Percentiles rank a stretch among this genome's conserved stretches.
Evolutionary conservation across 2,113 vertebrate species (phyloP).

Genomic region (Mustela nigripes): DNA sequence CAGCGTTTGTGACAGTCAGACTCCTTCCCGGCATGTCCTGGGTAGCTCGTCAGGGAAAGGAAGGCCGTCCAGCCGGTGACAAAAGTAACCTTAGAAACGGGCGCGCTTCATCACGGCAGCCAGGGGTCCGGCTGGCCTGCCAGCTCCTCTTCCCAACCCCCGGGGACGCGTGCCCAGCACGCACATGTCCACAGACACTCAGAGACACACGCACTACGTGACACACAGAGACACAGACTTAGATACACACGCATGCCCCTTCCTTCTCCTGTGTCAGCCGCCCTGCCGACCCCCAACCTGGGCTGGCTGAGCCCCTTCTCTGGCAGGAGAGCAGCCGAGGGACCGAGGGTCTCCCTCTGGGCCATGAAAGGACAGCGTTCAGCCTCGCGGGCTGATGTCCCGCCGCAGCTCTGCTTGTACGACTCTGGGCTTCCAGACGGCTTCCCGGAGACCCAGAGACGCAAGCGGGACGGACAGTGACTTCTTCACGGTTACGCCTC

Average conservation of each 20-base stretch:
- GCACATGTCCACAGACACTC: fast-evolving
- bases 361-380: not conserved
- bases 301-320: fast-evolving
- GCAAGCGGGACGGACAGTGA: not conserved
- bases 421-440: too few relatives aligned
- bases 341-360: not conserved
- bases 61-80: not conserved
- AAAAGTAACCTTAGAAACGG: not conserved
- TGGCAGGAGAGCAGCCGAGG: fast-evolving
- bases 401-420: fast-evolving
- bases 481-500: fast-evolving
- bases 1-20: not conserved
- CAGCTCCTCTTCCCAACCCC: not conserved
- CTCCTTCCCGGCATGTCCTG: not conserved
- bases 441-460: not conserved
- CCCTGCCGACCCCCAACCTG: not conserved
- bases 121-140: fast-evolving
- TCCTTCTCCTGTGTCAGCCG: not conserved
- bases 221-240: not conserved
- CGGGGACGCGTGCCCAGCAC: not conserved
- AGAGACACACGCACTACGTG: not conserved
- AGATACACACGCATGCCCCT: fast-evolving
- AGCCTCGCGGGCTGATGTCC: fast-evolving
- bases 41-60: not conserved
- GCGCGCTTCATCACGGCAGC: fast-evolving